Base-by-base conservation (phyloP, 1,140 invertebrate genomes). In the Myzus persicae region DNA sequence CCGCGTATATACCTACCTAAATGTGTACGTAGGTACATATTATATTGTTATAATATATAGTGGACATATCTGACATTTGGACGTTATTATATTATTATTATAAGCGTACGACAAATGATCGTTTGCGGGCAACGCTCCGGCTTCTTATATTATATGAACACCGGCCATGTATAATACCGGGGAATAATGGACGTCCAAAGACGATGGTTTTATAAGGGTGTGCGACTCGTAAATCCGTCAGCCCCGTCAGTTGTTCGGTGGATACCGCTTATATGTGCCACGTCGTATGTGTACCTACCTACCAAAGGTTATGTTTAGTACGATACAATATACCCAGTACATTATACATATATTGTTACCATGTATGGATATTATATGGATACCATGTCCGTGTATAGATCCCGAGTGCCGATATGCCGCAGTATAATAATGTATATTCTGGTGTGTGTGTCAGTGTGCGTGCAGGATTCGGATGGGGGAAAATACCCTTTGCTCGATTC, bases 161-260 rank as follows among this genome's bases (percentile, higher is more conserved):
- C 36, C 48, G n/a, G 22, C n/a, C 40, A 20, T 51, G 20, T 24
- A 22, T 22, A 7, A 22, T 51, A 51, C 36, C 81, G 40, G 82
- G 8, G 82, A 26, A 26, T 89, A 89, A 51, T 51, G 46, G n/a
- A 89, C n/a, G 46, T 51, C n/a, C 87, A 18, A 36, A 88, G 85
- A 67, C 59, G 54, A 76, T 76, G 31, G 2, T 76, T 76, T 76
- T 18, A n/a, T n/a, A n/a, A 87, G 44, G 87, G 46, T 48, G 89
- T 90, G 59, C 14, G 67, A 90, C 89, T 38, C 89, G 40, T 90
- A 90, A 90, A 90, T 90, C 89, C 54, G 38, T 42, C 40, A 84
- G 24, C 24, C 40, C 4, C 38, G 40, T 11, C 76, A 22, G 22
- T n/a, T 59, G 24, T 81, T 22, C 18, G 76, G n/a, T n/a, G n/a